phyloP scores from a whole-genome alignment of 2,113 vertebrate species.

The Meles meles region DNA sequence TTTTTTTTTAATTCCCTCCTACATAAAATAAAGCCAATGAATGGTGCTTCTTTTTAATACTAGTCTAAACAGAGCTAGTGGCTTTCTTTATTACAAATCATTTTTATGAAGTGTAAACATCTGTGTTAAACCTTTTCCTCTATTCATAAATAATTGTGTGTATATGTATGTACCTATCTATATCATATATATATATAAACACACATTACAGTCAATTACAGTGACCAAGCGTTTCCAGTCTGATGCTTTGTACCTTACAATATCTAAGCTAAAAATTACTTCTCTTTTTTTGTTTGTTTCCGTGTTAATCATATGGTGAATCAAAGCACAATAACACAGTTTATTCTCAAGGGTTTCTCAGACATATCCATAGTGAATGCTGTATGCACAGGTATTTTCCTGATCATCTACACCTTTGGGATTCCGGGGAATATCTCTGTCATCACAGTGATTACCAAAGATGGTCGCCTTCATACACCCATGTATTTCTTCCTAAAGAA shows the following conservation, averaged over 20 bases:
- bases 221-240: neutral
- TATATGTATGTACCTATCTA: neutral
- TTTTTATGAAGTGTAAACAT: neutral
- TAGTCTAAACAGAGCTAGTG: neutral
- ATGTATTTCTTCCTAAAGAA: slow-evolving; percentile 57
- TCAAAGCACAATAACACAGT: neutral
- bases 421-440: slow-evolving; percentile 38
- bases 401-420: neutral
- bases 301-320: neutral
- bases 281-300: neutral
- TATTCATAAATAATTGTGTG: neutral
- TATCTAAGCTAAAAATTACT: neutral
- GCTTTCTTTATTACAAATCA: neutral
- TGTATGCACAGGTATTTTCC: neutral
- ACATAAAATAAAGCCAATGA: neutral
- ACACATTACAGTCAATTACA: too few relatives aligned
- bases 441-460: neutral
- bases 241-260: too few relatives aligned
- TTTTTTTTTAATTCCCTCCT: neutral
- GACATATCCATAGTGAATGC: neutral
- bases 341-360: slow-evolving; percentile 3
- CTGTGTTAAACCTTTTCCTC: neutral
- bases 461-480: slow-evolving; percentile 4
- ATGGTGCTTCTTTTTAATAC: neutral
- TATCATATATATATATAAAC: too few relatives aligned